Conservation (phyloP, 2,888 invertebrate genomes). For the Tromatobia lineatoria region DNA sequence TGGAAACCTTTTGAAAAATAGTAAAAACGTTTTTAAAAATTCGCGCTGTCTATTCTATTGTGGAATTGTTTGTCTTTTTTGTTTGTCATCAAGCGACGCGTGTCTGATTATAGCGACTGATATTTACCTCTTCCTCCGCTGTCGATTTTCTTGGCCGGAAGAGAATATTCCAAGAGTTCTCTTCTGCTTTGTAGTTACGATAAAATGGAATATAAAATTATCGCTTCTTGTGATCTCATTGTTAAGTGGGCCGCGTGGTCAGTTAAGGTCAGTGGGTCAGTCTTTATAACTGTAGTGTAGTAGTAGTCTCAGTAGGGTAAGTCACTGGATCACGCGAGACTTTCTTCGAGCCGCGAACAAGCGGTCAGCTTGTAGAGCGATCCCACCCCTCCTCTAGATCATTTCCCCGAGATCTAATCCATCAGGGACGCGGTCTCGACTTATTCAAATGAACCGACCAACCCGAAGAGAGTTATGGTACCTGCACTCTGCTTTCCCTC, state of each 20-base stretch:
- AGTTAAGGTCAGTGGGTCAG: slow-evolving; percentile 83
- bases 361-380: background rate
- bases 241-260: slow-evolving; percentile 71
- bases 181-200: background rate
- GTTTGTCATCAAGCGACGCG: background rate
- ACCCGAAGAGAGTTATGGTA: slow-evolving; percentile 34
- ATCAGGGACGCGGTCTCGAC: slow-evolving; percentile 34
- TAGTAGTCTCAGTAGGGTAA: slow-evolving; percentile 22
- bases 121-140: background rate
- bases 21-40: too few relatives aligned
- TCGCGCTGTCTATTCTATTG: too few relatives aligned
- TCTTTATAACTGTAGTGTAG: slow-evolving; percentile 45
- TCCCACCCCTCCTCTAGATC: slow-evolving; percentile 19
- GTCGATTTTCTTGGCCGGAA: background rate
- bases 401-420: slow-evolving; percentile 33
- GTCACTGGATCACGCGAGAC: slow-evolving; percentile 67
- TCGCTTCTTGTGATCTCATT: slow-evolving; percentile 57
- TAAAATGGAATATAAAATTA: slow-evolving; percentile 31
- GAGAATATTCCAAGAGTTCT: background rate
- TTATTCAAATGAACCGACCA: slow-evolving; percentile 44
- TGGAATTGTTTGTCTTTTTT: too few relatives aligned
- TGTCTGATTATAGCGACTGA: background rate
- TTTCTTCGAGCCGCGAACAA: slow-evolving; percentile 42
- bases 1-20: too few relatives aligned
- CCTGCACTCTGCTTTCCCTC: slow-evolving; percentile 37